Evolutionary conservation across 2,113 vertebrate genomes (phyloP).

Genomic region (Sterrhoptilus dennistouni): DNA sequence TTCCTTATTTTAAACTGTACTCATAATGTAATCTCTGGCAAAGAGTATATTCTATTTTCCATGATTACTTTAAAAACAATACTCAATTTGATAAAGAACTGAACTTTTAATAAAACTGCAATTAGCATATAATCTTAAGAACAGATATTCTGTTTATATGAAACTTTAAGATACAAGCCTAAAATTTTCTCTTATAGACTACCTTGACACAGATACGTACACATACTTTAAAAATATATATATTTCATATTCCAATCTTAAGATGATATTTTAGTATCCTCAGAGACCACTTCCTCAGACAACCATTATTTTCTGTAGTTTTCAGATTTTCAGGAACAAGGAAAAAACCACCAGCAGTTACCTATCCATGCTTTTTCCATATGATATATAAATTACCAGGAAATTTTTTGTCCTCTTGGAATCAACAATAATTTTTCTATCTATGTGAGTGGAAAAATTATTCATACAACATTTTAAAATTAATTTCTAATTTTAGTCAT

Average conservation of each 20-base stretch:
- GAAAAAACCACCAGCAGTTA: rapidly evolving
- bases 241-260: not conserved
- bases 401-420: not conserved
- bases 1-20: not conserved
- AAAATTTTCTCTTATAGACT: not conserved
- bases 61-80: not conserved
- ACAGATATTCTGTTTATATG: not conserved
- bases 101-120: not conserved
- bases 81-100: not conserved
- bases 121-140: not conserved
- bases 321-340: not conserved
- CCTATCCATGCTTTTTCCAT: not conserved
- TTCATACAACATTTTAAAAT: rapidly evolving
- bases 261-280: not conserved
- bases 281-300: not conserved
- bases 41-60: not conserved
- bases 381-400: not conserved
- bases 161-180: not conserved
- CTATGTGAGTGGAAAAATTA: not conserved
- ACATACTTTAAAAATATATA: not conserved
- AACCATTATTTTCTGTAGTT: not conserved
- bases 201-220: not conserved
- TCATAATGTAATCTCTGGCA: not conserved
- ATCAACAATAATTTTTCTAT: not conserved
- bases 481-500: not conserved